phyloP scores from a whole-genome alignment of 1,140 invertebrate genomes.

The Apocrypta bakeri region DNA sequence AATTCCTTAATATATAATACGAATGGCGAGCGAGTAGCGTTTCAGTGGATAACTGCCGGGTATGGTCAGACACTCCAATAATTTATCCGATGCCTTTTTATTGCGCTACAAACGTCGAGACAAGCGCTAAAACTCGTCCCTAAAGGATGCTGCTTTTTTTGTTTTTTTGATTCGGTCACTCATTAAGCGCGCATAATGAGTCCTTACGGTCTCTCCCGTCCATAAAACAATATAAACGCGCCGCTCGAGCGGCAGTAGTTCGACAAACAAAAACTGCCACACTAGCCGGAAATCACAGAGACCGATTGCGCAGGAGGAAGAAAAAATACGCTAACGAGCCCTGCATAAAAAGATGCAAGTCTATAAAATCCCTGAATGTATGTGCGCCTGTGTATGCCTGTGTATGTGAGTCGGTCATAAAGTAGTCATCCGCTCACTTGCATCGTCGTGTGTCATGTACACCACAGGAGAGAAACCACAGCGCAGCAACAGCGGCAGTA shows the following conservation, averaged over 20 bases:
- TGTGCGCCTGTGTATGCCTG: no score
- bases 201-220: not conserved
- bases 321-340: constrained; percentile 8
- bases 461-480: not conserved
- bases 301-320: not conserved
- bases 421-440: constrained; percentile 7
- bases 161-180: not conserved
- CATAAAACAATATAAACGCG: not conserved
- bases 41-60: not conserved
- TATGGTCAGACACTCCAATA: not conserved
- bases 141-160: no score
- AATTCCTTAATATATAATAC: no score
- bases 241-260: not conserved
- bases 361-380: not conserved
- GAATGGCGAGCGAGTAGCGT: no score
- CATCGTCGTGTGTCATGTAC: not conserved
- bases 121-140: not conserved
- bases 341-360: not conserved
- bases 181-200: not conserved
- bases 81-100: not conserved
- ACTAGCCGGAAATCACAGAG: not conserved
- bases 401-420: not conserved
- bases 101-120: not conserved
- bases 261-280: not conserved
- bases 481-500: not conserved